Percentiles rank a stretch among this genome's conserved stretches.
Conservation (phyloP, 2,113 vertebrate species). For the Rousettus leschenaultii region DNA sequence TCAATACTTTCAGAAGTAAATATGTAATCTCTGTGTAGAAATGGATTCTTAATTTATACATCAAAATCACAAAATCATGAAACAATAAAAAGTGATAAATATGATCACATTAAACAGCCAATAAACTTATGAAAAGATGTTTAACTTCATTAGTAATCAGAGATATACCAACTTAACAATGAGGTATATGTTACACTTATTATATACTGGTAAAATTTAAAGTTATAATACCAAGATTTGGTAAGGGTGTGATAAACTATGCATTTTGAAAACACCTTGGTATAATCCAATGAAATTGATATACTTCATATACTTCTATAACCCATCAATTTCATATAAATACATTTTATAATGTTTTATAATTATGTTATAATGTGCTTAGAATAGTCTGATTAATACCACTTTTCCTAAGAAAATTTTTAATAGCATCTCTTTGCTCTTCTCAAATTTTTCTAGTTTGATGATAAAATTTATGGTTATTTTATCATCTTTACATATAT, state of each 20-base stretch:
- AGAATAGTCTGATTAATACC: neutral
- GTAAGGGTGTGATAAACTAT: neutral
- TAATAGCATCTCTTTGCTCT: neutral
- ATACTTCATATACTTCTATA: neutral
- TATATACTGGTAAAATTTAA: neutral
- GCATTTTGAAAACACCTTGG: neutral
- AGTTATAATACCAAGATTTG: neutral
- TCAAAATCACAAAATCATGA: neutral
- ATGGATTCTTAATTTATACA: neutral
- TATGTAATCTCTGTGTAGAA: neutral
- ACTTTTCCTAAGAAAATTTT: neutral
- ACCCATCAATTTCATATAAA: neutral
- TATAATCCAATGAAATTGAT: neutral
- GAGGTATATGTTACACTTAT: neutral
- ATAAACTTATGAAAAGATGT: neutral
- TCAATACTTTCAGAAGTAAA: neutral
- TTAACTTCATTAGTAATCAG: neutral
- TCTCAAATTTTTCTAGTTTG: neutral
- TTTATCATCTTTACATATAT: neutral
- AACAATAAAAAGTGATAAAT: slow-evolving; percentile 4
- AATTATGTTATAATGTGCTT: neutral
- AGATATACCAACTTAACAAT: neutral
- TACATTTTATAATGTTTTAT: neutral
- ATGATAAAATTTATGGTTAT: neutral
- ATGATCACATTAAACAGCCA: neutral